Evolutionary conservation across 2,797 vertebrate genomes (phyloP), one percentile per base, ranked within the genome.

Genomic region (Alfaro cultratus): DNA sequence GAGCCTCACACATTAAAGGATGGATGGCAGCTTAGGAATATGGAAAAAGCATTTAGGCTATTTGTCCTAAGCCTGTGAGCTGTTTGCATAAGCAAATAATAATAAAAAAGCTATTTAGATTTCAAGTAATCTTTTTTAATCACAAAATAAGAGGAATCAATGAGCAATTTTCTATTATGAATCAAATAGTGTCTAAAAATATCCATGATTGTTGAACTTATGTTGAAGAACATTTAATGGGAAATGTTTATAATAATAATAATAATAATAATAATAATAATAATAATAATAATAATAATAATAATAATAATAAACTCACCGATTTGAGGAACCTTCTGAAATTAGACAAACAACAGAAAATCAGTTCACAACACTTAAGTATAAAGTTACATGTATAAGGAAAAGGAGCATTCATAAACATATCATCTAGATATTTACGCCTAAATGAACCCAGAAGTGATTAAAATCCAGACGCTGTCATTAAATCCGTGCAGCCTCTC

Each of bases 251-350:
- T 13, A 62, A 5, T 2, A 31, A 60, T 2, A 29, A 29, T 6
- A 62, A 1, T 53, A 18, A 1, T 31, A 31, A 9, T 31, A 62
- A 62, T 1, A 31, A 62, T 18, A 62, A 5, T 7, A 31, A 47
- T 47, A 47, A 47, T 18, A 47, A 49, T 49, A 62, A 5, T 6
- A 31, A 62, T 31, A 31, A 31, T 31, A 60, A 2, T 60, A 18
- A 1, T 36, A 53, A 0, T 43, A 0, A 55, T 31, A 55, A n/a
- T 34, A 57, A 46, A 87, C 85, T 80, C 80, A 93, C 92, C 88
- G 15, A 6, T 62, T 60, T 2, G 67, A 45, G 41, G 43, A n/a
- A 9, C 26, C 29, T 29, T 21, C 91, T 90, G 34, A 68, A 78
- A 10, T 1, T 45, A 47, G 47, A 31, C 43, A 70, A n/a, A 64